These are phyloP conservation scores for Cebus imitator DNA, from an alignment of 2,113 vertebrate species.

Conservation along the genomic window DNA sequence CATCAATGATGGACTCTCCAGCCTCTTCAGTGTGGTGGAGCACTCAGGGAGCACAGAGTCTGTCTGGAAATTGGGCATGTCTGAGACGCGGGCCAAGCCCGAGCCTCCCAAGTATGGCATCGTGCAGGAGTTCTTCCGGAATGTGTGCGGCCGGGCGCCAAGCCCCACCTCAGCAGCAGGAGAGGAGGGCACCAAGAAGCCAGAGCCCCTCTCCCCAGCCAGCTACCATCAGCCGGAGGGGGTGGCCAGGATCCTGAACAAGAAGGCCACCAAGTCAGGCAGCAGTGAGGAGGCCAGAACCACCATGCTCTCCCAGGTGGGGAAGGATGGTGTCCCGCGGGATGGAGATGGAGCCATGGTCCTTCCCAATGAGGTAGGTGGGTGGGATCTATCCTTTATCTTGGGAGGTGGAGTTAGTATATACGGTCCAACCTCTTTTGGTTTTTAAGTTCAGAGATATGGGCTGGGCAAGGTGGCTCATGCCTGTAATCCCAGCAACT, in stretches of 20 bases:
- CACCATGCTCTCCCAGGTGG: constrained; percentile 69
- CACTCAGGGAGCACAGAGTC: constrained; percentile 94
- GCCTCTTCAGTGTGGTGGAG: constrained; percentile 97
- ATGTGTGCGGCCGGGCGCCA: constrained; percentile 88
- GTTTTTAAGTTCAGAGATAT: neutral
- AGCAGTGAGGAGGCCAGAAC: constrained; percentile 87
- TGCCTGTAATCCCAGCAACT: too few species aligned
- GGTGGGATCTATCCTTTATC: neutral
- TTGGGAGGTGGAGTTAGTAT: neutral
- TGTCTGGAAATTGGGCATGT: constrained; percentile 89
- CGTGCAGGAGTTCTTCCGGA: constrained; percentile 95
- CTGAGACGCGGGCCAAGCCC: constrained; percentile 83
- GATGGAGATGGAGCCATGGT: constrained; percentile 79
- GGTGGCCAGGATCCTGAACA: constrained; percentile 91
- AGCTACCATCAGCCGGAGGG: constrained; percentile 85
- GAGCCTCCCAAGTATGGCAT: constrained; percentile 90
- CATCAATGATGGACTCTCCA: constrained; percentile 95
- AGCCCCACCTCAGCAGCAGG: constrained; percentile 79
- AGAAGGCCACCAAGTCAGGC: constrained; percentile 91
- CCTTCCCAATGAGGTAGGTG: constrained; percentile 88
- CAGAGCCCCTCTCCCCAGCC: constrained; percentile 78
- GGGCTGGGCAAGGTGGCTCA: too few species aligned
- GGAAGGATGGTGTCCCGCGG: constrained; percentile 82
- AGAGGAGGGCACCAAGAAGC: constrained; percentile 88
- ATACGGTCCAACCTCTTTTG: neutral